Base-by-base conservation (phyloP, 2,888 invertebrate genomes). In the Patella ulyssiponensis region DNA sequence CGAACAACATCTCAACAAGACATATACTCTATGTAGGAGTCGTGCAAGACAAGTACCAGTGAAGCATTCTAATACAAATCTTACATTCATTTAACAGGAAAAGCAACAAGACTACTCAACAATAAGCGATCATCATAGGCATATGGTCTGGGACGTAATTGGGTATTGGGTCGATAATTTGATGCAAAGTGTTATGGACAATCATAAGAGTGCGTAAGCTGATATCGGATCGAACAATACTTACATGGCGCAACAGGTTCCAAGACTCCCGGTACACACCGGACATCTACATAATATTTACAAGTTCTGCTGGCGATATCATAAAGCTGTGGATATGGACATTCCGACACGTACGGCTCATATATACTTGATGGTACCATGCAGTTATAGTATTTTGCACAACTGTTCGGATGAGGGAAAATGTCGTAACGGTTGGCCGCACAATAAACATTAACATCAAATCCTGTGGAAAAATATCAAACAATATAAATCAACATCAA, bases 381-480 rank as follows among this genome's bases (percentile, higher is more conserved):
- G 17, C 86, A 86, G 82, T 86, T 84, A 76, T 82, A 85, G 74
- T 83, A 86, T 78, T 85, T 85, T 17, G 85, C 87, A 80, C 87
- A 87, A 74, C 84, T 84, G 33, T 85, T 82, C 2, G 83, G 83
- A 73, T 86, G 86, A n/a, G 79, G 75, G 0, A 83, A 77, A 2
- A 85, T 77, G 11, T 81, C 76, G 27, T 70, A 75, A 0, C 84
- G 85, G 72, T 85, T 84, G 11, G 82, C 77, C 51, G 76, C 74
- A 77, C 87, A 87, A 20, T 83, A 77, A 0, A 75, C 78, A 33
- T 78, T 79, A 17, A 86, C 84, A 64, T 85, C 69, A 20, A 64
- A 64, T 64, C 64, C 64, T 64, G 44, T 44, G 44, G 44, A 9
- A 44, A 44, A 44, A 44, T 44, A 9, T 44, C 3, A 44, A 44